Conservation (phyloP, 2,113 vertebrate genomes). For the Hemichromis elongatus region DNA sequence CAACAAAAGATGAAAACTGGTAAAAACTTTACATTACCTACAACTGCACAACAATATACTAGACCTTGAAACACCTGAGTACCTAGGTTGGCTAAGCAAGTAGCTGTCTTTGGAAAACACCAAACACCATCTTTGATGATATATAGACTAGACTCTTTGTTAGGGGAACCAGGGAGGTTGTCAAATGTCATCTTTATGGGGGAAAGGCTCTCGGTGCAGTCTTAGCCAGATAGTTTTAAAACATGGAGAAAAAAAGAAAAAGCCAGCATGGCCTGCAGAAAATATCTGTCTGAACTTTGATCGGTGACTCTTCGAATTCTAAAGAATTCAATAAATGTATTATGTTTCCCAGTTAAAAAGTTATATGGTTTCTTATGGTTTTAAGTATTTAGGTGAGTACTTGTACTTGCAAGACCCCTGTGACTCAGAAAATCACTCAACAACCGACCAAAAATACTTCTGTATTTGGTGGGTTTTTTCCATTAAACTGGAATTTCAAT, state of each 20-base stretch:
- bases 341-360: fast-evolving
- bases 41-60: neutral
- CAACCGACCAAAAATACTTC: neutral
- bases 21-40: neutral
- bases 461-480: neutral
- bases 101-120: fast-evolving
- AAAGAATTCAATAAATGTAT: neutral
- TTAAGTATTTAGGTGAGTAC: neutral
- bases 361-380: neutral
- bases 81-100: neutral
- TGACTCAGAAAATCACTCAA: neutral
- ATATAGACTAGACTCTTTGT: fast-evolving
- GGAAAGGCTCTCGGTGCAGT: neutral
- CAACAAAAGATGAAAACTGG: fast-evolving
- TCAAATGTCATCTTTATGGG: neutral
- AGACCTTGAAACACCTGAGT: neutral
- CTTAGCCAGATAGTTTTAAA: neutral
- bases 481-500: neutral
- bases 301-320: neutral
- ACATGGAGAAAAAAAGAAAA: neutral
- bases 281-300: neutral
- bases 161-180: neutral
- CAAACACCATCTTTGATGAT: neutral
- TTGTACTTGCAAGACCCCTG: fast-evolving
- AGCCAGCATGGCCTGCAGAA: fast-evolving